phyloP scores from a whole-genome alignment of 2,113 vertebrate species.

The Eptatretus burgeri region DNA sequence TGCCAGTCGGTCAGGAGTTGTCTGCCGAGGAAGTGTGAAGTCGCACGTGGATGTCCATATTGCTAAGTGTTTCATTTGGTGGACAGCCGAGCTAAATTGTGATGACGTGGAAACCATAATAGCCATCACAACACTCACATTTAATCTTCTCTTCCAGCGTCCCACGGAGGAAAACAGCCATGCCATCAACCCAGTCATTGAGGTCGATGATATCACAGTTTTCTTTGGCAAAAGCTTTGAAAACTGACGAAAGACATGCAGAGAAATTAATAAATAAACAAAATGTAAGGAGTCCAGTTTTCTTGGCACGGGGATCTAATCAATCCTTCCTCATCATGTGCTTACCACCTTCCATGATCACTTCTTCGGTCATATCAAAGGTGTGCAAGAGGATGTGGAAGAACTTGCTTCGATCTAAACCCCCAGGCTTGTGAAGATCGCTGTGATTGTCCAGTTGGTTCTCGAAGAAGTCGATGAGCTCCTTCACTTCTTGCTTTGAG shows the following conservation, averaged over 20 bases:
- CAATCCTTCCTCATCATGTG: background rate
- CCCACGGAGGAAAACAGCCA: conserved; percentile 54
- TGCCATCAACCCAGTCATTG: conserved; percentile 50
- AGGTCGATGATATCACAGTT: conserved; percentile 27
- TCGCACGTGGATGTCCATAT: no score
- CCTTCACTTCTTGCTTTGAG: no score
- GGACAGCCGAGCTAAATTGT: no score
- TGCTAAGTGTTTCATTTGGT: no score
- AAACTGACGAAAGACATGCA: conserved; percentile 23
- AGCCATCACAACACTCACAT: conserved; percentile 21
- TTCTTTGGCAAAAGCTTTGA: conserved; percentile 46
- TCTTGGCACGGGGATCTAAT: background rate
- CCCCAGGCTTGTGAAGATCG: no score
- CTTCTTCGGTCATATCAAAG: conserved; percentile 47
- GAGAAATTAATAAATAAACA: no score
- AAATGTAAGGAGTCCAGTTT: no score
- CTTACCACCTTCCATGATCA: conserved; percentile 51
- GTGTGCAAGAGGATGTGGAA: conserved; percentile 24
- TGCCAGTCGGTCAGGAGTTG: no score
- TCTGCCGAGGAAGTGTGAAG: no score
- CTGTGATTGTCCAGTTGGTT: no score
- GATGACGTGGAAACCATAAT: no score
- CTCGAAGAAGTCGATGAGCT: no score
- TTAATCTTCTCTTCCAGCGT: conserved; percentile 58
- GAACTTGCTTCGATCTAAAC: conserved; percentile 15